Evolutionary conservation across 2,113 vertebrate species (phyloP), one percentile per base, ranked within the genome.

Genomic region (Nothocercus julius): DNA sequence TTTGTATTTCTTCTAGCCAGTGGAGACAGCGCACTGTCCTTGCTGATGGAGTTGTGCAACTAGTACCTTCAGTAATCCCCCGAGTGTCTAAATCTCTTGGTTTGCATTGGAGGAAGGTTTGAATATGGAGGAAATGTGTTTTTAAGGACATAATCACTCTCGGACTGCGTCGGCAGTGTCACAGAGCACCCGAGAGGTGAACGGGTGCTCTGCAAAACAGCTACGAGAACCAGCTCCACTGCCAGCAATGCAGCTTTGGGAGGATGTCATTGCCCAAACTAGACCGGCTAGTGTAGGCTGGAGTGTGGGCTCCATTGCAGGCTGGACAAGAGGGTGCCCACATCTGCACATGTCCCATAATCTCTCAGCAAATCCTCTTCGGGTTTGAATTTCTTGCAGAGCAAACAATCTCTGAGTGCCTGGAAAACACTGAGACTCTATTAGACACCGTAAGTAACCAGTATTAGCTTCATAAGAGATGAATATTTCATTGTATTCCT

Each of bases 201-300:
- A n/a, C 38, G 30, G 27, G 1, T 47, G 70, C 40, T 87, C 63
- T 49, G 67, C 40, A 30, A 0, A 40, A 6, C 53, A 34, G 34
- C 21, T 72, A 67, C 18, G 20, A 54, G 40, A 80, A 61, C 36
- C 44, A 19, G 44, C 34, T 47, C 8, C 81, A 38, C 20, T 16
- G 66, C 28, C 75, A 72, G 47, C 44, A 85, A 34, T 51, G 20
- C 13, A 56, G 12, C 4, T 28, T 3, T 38, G 56, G n/a, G 36
- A 63, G 24, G 56, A 80, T 67, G 82, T 63, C 30, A 36, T 8
- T 0, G 0, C 17, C n/a, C 67, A 13, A 32, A 36, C 15, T n/a
- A 0, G 4, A 11, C 45, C 56, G 82, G 20, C 18, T 5, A 1
- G 22, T 32, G 19, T 70, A 24, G 21, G 18, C 36, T 22, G n/a